These are phyloP conservation scores for Mormyrops attenuatus DNA, from an alignment of 2,797 vertebrate species.

Conservation along the genomic window DNA sequence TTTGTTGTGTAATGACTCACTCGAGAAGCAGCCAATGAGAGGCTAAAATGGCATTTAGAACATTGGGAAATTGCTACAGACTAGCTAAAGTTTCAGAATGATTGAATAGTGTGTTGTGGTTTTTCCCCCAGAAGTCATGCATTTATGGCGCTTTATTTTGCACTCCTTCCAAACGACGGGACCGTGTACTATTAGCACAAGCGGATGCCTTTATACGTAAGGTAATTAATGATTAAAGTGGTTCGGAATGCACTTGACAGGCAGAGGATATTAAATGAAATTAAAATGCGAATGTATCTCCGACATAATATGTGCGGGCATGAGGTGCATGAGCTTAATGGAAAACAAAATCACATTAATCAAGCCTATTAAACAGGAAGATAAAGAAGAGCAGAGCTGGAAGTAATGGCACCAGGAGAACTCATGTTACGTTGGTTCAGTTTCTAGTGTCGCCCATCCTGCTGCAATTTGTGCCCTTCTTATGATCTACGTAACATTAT, in stretches of 20 bases:
- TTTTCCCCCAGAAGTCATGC: background rate
- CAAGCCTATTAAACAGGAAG: background rate
- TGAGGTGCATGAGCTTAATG: background rate
- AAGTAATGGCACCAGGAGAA: background rate
- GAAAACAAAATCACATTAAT: background rate
- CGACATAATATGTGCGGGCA: background rate
- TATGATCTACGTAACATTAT: background rate
- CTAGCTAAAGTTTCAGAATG: background rate
- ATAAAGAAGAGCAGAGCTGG: background rate
- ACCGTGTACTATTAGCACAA: background rate
- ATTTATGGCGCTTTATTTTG: background rate
- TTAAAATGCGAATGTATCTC: background rate
- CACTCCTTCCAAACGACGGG: background rate
- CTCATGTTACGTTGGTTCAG: background rate
- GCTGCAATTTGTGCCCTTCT: background rate
- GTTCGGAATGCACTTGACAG: constrained; percentile 6
- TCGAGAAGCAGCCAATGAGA: background rate
- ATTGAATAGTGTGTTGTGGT: background rate
- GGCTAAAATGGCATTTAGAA: background rate
- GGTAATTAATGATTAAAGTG: constrained; percentile 17
- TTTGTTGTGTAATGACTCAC: background rate
- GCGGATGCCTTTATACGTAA: background rate
- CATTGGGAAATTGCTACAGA: background rate
- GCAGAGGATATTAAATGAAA: constrained; percentile 13
- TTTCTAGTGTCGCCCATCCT: background rate